phyloP scores from a whole-genome alignment of 2,888 invertebrate genomes.

The Stegophylla sp. region DNA sequence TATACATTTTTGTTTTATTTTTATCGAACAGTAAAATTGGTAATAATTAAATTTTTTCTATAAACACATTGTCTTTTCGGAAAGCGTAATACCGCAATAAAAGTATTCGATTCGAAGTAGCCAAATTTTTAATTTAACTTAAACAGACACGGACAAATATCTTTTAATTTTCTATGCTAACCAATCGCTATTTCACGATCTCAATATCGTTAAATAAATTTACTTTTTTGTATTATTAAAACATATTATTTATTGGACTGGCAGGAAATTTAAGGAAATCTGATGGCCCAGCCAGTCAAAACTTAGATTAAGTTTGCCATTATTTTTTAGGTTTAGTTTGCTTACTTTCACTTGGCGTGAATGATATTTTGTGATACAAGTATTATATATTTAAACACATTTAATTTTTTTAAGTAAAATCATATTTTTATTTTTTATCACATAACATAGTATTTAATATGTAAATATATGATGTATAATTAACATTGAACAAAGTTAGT shows the following conservation, averaged over 20 bases:
- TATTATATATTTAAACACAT: neutral
- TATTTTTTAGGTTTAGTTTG: neutral
- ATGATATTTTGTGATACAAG: neutral
- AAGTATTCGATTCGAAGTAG: neutral
- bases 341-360: neutral
- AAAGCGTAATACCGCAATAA: no score
- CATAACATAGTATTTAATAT: no score
- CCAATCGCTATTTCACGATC: no score
- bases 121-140: no score
- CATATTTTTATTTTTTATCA: no score
- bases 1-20: neutral
- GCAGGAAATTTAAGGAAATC: slow-evolving; percentile 25
- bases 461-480: no score
- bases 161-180: no score
- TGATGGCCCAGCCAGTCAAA: slow-evolving; percentile 18
- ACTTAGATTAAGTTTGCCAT: neutral
- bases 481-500: no score
- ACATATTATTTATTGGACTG: slow-evolving; percentile 4
- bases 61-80: neutral
- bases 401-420: no score
- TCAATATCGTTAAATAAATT: neutral
- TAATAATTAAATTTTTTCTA: neutral
- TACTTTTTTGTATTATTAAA: neutral
- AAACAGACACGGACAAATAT: no score
- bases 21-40: neutral